Evolutionary conservation across 1,140 invertebrate genomes (phyloP), one percentile per base, ranked within the genome.

Genomic region (Hylaeus anthracinus): DNA sequence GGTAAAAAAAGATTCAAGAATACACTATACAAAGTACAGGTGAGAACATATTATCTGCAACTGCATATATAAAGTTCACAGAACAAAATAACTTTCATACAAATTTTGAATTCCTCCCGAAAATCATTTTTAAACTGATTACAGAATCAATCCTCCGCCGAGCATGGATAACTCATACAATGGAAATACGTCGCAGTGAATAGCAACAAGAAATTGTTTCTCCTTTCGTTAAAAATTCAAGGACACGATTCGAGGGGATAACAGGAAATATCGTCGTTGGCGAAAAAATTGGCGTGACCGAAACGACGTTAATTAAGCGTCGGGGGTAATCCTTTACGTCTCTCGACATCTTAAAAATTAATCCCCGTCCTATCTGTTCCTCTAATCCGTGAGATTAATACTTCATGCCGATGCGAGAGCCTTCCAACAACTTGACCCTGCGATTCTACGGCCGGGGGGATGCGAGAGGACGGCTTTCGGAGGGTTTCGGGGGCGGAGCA

Each of bases 331-430:
- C 86, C 87, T 84, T 87, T 78, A 67, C 77, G 63, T 61, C 85
- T 88, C 72, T 75, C 74, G 60, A 81, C 84, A 83, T 82, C 87
- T 88, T 82, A 85, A 79, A 88, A 88, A 90, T 89, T 90, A 89
- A 91, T 90, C 89, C 79, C 71, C 79, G 67, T 81, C 83, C 87
- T 89, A 90, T 91, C 90, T 89, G 88, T 90, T 14, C 67, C 65
- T 64, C 82, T 90, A 90, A 90, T 89, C 88, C 79, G 48, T 65
- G 56, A 85, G 88, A 91, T 91, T 90, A 89, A 90, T 89, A 90
- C 84, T 86, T 88, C 80, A 83, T 74, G 86, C 79, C 86, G 70
- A 63, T 79, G 65, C 73, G 64, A 65, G 51, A 66, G 72, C 58
- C 76, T 67, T 61, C 63, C 72, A 74, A 89, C 84, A 86, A 86